A percentile compares a stretch with the other conserved stretches of the same genome.
These are phyloP conservation scores for Aporophyla nigra DNA, from an alignment of 2,888 invertebrate species.

Conservation along the genomic window DNA sequence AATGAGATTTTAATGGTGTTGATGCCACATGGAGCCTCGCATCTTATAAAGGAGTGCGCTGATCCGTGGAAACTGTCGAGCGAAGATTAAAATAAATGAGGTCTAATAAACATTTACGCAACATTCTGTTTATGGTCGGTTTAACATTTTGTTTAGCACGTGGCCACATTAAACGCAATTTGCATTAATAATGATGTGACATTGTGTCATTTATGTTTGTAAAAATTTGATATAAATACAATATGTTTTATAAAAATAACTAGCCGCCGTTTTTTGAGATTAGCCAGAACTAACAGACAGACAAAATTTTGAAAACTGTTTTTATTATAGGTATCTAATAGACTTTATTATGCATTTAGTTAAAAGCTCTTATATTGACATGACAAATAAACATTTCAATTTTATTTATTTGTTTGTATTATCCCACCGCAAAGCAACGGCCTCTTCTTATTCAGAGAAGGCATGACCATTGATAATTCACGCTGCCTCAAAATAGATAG, in stretches of 20 bases:
- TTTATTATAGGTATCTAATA: too few relatives aligned
- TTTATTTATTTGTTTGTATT: too few relatives aligned
- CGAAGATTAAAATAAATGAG: conserved; percentile 47
- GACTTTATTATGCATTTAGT: too few relatives aligned
- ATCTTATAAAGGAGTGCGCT: conserved; percentile 58
- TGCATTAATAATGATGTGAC: not conserved
- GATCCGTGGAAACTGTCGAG: conserved; percentile 56
- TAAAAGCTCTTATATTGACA: too few relatives aligned
- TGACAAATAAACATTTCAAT: too few relatives aligned
- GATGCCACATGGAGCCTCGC: conserved; percentile 19
- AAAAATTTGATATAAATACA: not conserved
- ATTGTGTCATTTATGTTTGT: not conserved
- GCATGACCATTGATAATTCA: too few relatives aligned
- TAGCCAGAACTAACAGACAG: too few relatives aligned
- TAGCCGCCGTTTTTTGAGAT: too few relatives aligned
- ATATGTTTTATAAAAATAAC: too few relatives aligned
- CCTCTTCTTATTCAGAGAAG: too few relatives aligned
- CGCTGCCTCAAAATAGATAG: not conserved
- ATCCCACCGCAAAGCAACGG: not conserved
- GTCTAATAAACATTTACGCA: conserved; percentile 39
- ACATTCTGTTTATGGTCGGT: not conserved
- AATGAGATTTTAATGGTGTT: conserved; percentile 60
- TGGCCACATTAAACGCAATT: not conserved
- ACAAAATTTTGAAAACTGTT: too few relatives aligned
- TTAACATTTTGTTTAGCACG: not conserved